Evolutionary conservation across 2,797 vertebrate species (phyloP).

Genomic region (Florisuga fusca): DNA sequence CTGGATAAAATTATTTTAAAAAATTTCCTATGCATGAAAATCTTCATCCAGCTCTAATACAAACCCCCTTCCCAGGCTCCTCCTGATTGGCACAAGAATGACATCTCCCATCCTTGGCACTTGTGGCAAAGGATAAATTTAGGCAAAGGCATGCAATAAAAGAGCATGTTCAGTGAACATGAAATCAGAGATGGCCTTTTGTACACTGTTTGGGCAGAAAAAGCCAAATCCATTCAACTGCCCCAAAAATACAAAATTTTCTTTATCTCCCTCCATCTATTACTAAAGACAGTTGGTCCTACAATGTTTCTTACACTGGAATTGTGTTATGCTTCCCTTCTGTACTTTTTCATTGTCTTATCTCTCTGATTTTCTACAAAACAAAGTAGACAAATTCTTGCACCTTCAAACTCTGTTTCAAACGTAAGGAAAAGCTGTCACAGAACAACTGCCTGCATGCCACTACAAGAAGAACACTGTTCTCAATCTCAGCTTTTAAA

Average conservation of each 20-base stretch:
- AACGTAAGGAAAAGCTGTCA: background rate
- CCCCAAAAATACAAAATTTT: background rate
- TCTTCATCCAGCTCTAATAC: background rate
- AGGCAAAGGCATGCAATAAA: background rate
- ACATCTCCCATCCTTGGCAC: background rate
- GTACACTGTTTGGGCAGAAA: background rate
- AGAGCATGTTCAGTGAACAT: background rate
- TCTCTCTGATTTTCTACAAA: background rate
- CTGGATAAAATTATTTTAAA: background rate
- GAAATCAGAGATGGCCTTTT: background rate
- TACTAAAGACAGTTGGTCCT: background rate
- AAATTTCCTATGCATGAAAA: background rate
- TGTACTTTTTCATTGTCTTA: background rate
- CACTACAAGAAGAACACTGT: fast-evolving
- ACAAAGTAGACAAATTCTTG: background rate
- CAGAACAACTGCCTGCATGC: background rate
- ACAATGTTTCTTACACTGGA: background rate
- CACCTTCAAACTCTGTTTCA: background rate
- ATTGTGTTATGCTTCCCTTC: background rate
- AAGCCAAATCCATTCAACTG: background rate
- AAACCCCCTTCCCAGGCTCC: background rate
- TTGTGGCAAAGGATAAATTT: background rate
- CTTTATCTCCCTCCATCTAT: background rate
- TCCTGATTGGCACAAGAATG: background rate
- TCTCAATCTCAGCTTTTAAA: background rate